Evolutionary conservation across 2,113 vertebrate species (phyloP).

Genomic region (Cygnus buccinator): DNA sequence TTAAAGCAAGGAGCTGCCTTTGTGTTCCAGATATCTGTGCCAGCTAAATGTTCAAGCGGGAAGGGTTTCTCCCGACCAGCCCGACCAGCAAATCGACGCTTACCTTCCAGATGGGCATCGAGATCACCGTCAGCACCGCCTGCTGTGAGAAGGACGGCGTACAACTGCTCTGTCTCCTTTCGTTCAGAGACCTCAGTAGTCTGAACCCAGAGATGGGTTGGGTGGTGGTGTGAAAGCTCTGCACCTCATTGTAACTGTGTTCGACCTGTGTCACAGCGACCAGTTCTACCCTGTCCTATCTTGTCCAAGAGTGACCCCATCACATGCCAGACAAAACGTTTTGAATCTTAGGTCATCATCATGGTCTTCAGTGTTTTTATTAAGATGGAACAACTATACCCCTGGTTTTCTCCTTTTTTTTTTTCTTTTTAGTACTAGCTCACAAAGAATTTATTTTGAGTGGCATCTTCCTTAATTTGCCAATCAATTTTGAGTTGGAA

Average conservation of each 20-base stretch:
- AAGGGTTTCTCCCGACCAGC: slow-evolving; percentile 91
- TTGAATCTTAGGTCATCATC: slow-evolving; percentile 67
- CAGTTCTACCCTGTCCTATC: slow-evolving; percentile 37
- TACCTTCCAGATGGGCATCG: slow-evolving; percentile 92
- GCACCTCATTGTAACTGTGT: background rate
- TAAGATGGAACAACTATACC: slow-evolving; percentile 62
- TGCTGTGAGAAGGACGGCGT: slow-evolving; percentile 65
- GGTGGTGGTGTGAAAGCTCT: slow-evolving; percentile 10
- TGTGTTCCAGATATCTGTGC: slow-evolving; percentile 74
- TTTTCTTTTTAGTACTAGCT: slow-evolving; percentile 36
- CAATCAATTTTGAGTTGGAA: slow-evolving; percentile 65
- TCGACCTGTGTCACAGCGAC: slow-evolving; percentile 41
- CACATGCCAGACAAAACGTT: slow-evolving; percentile 1
- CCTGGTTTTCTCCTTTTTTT: slow-evolving; percentile 67
- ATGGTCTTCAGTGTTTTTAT: slow-evolving; percentile 89
- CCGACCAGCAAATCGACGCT: slow-evolving; percentile 89
- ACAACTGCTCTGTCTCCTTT: slow-evolving; percentile 78
- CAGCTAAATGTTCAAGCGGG: slow-evolving; percentile 67
- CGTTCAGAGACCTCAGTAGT: slow-evolving; percentile 80
- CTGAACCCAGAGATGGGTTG: slow-evolving; percentile 70
- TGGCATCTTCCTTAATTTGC: slow-evolving; percentile 62
- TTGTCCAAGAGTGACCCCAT: slow-evolving; percentile 40
- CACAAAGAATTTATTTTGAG: slow-evolving; percentile 63
- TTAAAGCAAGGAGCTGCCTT: slow-evolving; percentile 52
- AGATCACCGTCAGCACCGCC: slow-evolving; percentile 81